Conservation (phyloP, 2,888 invertebrate genomes). For the Aspidiotus destructor region DNA sequence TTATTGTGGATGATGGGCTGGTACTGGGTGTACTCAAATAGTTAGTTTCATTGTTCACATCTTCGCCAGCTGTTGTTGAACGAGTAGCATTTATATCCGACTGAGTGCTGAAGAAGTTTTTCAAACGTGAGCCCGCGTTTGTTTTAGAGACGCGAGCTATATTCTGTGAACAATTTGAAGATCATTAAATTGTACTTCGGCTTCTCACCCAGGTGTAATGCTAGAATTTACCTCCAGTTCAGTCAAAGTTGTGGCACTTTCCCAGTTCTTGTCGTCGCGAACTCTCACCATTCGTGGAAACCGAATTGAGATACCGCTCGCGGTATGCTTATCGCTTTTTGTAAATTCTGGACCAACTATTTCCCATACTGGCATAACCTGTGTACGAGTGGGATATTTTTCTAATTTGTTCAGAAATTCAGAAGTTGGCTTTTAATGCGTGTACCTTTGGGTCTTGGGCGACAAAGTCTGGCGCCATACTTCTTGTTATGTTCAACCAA, state of each 20-base stretch:
- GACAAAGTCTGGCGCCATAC: conserved; percentile 81
- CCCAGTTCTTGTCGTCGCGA: conserved; percentile 74
- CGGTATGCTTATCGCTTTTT: conserved; percentile 60
- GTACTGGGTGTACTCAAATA: too few species aligned
- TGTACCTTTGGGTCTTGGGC: conserved; percentile 64
- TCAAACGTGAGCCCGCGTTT: too few species aligned
- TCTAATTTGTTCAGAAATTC: background rate
- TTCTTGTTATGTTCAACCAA: conserved; percentile 74
- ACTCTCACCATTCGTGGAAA: conserved; percentile 81
- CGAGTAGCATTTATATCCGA: too few species aligned
- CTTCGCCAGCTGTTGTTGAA: too few species aligned
- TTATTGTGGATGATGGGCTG: too few species aligned
- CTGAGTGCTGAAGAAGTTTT: too few species aligned
- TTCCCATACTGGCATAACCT: conserved; percentile 72
- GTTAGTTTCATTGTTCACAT: too few species aligned
- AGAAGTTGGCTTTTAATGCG: background rate
- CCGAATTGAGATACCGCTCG: conserved; percentile 83
- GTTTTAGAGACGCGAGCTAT: too few species aligned
- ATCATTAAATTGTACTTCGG: too few species aligned
- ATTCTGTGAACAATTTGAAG: too few species aligned
- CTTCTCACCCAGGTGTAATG: too few species aligned
- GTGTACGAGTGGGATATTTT: background rate
- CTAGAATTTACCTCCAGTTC: conserved; percentile 51
- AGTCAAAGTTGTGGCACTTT: conserved; percentile 67
- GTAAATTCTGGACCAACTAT: conserved; percentile 65